Evolutionary conservation across 2,888 invertebrate species (phyloP).

Genomic region (Nycteola revayana): DNA sequence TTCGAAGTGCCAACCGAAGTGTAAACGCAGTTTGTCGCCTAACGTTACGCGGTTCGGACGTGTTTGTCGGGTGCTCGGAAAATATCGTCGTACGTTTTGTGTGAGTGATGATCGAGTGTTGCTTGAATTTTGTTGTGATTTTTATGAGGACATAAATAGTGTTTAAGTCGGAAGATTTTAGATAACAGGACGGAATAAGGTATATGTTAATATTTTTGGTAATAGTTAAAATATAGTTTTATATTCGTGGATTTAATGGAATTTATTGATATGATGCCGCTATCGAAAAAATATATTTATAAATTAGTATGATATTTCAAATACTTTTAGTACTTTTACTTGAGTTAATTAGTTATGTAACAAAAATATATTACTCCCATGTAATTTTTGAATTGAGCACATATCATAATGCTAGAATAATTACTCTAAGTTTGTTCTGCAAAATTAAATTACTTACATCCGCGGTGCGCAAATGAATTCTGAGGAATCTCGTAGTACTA

Average conservation of each 20-base stretch:
- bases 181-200: constrained; percentile 15
- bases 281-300: too few relatives aligned
- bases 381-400: constrained; percentile 5
- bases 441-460: constrained; percentile 30
- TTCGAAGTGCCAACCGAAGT: constrained; percentile 41
- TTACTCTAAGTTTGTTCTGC: constrained; percentile 15
- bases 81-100: constrained; percentile 34
- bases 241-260: too few relatives aligned
- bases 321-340: too few relatives aligned
- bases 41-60: constrained; percentile 38
- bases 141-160: constrained; percentile 39
- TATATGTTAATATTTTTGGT: too few relatives aligned
- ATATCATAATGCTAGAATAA: constrained; percentile 20
- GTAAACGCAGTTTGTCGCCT: constrained; percentile 53
- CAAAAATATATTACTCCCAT: constrained; percentile 5
- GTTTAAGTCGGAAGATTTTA: constrained; percentile 19
- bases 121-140: constrained; percentile 38
- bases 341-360: too few relatives aligned
- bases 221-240: too few relatives aligned
- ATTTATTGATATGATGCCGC: too few relatives aligned
- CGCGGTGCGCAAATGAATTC: constrained; percentile 25
- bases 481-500: constrained; percentile 33
- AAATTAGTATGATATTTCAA: too few relatives aligned
- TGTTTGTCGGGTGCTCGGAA: constrained; percentile 11
- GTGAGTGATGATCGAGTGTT: constrained; percentile 50